These are phyloP conservation scores for Salvelinus alpinus DNA, from an alignment of 2,113 vertebrate species.

Conservation along the genomic window DNA sequence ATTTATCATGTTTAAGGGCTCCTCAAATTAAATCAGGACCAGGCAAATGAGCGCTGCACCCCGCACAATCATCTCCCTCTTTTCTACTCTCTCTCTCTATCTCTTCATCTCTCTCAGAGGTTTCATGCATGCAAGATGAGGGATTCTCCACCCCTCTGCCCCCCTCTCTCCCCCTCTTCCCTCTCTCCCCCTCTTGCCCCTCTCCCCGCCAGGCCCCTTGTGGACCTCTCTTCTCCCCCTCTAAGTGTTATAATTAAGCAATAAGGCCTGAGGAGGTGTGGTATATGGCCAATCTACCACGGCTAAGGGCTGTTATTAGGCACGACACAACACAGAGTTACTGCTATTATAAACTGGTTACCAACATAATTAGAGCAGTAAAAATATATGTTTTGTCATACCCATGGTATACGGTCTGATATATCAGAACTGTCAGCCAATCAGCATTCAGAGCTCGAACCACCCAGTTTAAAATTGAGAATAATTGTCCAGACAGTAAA, in stretches of 20 bases:
- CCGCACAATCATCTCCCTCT: constrained; percentile 7
- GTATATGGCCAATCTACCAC: no score
- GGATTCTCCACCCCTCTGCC: background rate
- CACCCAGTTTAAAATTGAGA: constrained; percentile 35
- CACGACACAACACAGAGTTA: no score
- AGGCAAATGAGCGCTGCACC: constrained; percentile 76
- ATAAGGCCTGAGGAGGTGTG: no score
- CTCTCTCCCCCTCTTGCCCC: background rate
- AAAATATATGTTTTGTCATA: no score
- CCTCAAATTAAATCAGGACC: constrained; percentile 91
- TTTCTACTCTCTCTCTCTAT: constrained; percentile 1
- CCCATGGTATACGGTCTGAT: no score
- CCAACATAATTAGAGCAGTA: no score
- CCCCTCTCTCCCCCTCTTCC: background rate
- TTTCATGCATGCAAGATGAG: constrained; percentile 1
- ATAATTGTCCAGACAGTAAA: constrained; percentile 59
- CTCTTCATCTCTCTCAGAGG: background rate
- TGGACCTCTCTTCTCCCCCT: constrained; percentile 27
- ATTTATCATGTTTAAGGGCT: constrained; percentile 99
- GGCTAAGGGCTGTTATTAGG: no score
- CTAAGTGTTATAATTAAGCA: constrained; percentile 50
- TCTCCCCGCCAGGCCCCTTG: background rate
- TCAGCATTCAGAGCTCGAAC: no score
- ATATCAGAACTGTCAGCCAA: no score
- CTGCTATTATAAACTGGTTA: no score